phyloP scores from a whole-genome alignment of 1,140 invertebrate species.

The Hyles euphorbiae region DNA sequence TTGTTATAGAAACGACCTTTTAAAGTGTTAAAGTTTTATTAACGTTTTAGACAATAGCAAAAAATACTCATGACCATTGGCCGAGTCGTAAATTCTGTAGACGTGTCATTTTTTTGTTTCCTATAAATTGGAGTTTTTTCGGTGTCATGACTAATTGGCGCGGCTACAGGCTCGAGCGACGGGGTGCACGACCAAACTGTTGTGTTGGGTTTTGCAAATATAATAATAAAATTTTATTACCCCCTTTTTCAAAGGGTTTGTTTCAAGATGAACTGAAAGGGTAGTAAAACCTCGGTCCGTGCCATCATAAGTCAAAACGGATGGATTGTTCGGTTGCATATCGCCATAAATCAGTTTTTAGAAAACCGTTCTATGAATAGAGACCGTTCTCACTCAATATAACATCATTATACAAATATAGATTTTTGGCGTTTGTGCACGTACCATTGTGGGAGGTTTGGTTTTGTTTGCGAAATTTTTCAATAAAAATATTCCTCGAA shows the following conservation, averaged over 20 bases:
- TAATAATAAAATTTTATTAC: conserved; percentile 73
- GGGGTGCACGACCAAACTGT: conserved; percentile 53
- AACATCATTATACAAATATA: conserved; percentile 74
- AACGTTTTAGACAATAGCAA: conserved; percentile 44
- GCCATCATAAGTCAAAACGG: conserved; percentile 63
- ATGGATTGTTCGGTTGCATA: conserved; percentile 66
- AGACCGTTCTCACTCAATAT: conserved; percentile 57
- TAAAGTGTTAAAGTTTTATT: conserved; percentile 57
- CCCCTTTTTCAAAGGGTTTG: conserved; percentile 70
- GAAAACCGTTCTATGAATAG: conserved; percentile 49
- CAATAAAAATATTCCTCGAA: conserved; percentile 49
- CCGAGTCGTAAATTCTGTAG: conserved; percentile 35
- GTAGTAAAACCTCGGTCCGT: conserved; percentile 49
- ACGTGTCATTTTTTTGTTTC: conserved; percentile 54
- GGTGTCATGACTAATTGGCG: conserved; percentile 61
- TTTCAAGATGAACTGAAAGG: conserved; percentile 52
- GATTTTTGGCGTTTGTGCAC: conserved; percentile 68
- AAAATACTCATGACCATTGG: conserved; percentile 40
- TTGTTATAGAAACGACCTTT: conserved; percentile 38
- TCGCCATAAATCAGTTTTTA: conserved; percentile 63
- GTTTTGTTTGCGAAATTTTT: conserved; percentile 43
- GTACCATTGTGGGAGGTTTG: conserved; percentile 63
- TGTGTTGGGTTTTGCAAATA: conserved; percentile 66
- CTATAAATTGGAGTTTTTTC: conserved; percentile 47
- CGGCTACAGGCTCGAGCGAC: conserved; percentile 37